Evolutionary conservation across 2,797 vertebrate species (phyloP), one percentile per base, ranked within the genome.

Genomic region (Neostethus bicornis): DNA sequence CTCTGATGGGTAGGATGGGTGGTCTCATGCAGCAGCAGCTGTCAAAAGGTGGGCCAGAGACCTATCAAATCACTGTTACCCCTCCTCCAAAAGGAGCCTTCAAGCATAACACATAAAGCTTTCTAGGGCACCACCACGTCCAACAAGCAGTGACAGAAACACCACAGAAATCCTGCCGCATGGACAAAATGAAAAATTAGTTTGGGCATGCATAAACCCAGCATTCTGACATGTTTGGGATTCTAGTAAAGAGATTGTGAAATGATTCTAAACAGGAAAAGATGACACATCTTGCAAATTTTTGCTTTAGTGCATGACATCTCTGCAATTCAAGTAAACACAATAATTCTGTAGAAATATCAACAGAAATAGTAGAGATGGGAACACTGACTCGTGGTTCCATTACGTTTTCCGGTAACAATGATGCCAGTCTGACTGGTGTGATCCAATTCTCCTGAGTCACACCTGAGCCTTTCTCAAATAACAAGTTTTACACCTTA

Each of bases 41-140:
- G 83, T 84, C 80, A 78, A 83, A 84, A 88, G 84, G 83, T 86
- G 77, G 76, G 77, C 63, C 66, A 67, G 72, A 75, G 78, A 77
- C 77, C 73, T 83, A 85, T 88, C 75, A 74, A 69, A 80, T 77
- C 70, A 53, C 72, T 60, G 43, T 59, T 41, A 61, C 87, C 87
- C 89, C 77, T 90, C 89, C 87, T 91, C 85, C 88, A 90, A 61
- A 67, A 83, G 35, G 46, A 62, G 66, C 79, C 81, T 78, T 63
- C 66, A 68, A 83, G 79, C 70, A 59, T 65, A 73, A 84, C 73
- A 77, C 45, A 77, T 23, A 35, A 61, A 37, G 75, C 78, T 86
- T 90, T 88, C 81, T 83, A 83, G 84, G 84, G 63, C 85, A 80
- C 24, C 55, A 25, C 43, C 67, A 61, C 6, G 29, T 73, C 81